Base-by-base conservation (phyloP, 2,797 vertebrate genomes). In the Diceros bicornis region DNA sequence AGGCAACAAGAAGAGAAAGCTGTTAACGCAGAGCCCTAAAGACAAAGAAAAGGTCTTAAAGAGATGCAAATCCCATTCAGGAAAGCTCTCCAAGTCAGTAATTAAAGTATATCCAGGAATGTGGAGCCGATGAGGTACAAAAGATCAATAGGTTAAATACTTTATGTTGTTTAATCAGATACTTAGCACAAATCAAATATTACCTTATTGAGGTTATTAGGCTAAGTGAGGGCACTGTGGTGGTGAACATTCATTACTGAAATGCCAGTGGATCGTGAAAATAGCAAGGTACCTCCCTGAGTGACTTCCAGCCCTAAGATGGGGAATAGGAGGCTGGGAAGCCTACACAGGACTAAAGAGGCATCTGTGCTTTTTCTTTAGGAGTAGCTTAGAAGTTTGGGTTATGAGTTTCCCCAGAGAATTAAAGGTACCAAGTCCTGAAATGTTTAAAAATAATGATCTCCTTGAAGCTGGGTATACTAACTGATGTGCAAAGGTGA, bases 91-190 rank as follows among this genome's bases (percentile, higher is more conserved):
- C 93, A 85, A 90, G 88, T 95, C 78, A 83, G 95, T 97, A 98
- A 98, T 98, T 98, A 98, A 97, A 95, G 96, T 96, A 86, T 82
- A 95, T 93, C 71, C 85, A 82, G 96, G 78, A 97, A 96, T 59
- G 75, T 44, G 91, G 89, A 83, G n/a, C 94, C 92, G 88, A 77
- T 61, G 2, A 96, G 85, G 94, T 92, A 94, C 77, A 92, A 98
- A 87, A 97, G 97, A 98, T 98, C 97, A 98, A 97, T 98, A 98
- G 97, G 97, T 98, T 98, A 98, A 98, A 95, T 97, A 97, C 97
- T 98, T 97, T 64, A 97, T 97, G 97, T 97, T 98, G 95, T 97
- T 97, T 96, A 97, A 97, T 98, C 97, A 97, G 96, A 94, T 94
- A 96, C 95, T 98, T 96, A 97, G 88, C 91, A 96, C 95, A 98